These are phyloP conservation scores for Pomatostomus ruficeps DNA, from an alignment of 2,113 vertebrate species.

Conservation along the genomic window DNA sequence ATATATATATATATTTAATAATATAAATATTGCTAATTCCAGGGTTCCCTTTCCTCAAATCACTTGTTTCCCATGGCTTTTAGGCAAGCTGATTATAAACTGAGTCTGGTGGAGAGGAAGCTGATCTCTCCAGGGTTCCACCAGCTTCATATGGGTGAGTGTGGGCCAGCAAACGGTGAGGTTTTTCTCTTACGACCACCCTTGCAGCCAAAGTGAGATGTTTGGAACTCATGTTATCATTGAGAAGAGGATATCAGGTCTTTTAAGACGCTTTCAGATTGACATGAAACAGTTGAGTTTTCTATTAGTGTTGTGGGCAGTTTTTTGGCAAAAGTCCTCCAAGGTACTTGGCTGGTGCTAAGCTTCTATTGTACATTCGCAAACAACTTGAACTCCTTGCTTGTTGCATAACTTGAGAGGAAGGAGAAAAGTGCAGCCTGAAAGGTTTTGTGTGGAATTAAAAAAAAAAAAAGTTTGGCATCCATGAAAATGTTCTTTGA, in stretches of 20 bases:
- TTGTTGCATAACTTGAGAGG: background rate
- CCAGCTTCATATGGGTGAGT: background rate
- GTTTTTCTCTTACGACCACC: rapidly evolving
- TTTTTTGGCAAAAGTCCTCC: background rate
- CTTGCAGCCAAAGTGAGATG: background rate
- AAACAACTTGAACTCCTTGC: background rate
- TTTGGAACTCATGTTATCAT: background rate
- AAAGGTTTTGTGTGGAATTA: background rate
- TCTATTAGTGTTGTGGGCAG: background rate
- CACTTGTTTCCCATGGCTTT: background rate
- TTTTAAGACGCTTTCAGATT: background rate
- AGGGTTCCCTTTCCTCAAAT: background rate
- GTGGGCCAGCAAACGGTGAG: background rate
- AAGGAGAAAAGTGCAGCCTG: background rate
- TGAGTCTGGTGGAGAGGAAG: background rate
- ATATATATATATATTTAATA: background rate
- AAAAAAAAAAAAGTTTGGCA: background rate
- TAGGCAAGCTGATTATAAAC: background rate
- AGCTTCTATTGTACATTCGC: background rate
- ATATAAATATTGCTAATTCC: background rate
- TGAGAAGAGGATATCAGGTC: background rate
- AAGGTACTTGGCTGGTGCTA: background rate
- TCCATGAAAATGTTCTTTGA: background rate
- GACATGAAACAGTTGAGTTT: background rate
- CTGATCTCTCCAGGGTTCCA: background rate